Evolutionary conservation across 1,140 invertebrate genomes (phyloP).

Genomic region (Polyergus mexicanus): DNA sequence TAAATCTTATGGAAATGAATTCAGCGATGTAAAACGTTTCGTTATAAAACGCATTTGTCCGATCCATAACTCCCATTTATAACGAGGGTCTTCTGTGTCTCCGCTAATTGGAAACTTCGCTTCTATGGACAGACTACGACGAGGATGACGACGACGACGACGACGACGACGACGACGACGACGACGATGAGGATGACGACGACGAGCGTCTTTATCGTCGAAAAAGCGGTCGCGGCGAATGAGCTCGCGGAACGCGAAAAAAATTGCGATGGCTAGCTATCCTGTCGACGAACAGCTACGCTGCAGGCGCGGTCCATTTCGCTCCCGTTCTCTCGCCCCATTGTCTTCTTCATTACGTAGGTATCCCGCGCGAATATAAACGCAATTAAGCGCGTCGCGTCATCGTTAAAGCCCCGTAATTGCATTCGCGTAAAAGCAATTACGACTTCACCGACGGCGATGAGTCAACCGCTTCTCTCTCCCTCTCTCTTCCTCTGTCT

Average conservation of each 20-base stretch:
- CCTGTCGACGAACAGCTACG: conserved; percentile 63
- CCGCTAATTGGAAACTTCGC: conserved; percentile 58
- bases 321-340: conserved; percentile 42
- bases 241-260: conserved; percentile 32
- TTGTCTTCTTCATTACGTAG: conserved; percentile 70
- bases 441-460: conserved; percentile 64
- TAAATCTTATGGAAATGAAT: conserved; percentile 61
- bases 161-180: conserved; percentile 16
- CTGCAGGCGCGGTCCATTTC: conserved; percentile 66
- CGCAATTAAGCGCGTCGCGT: conserved; percentile 76
- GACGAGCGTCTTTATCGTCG: conserved; percentile 31
- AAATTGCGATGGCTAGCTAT: conserved; percentile 49
- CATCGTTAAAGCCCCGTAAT: conserved; percentile 67
- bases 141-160: not conserved
- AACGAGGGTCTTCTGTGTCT: conserved; percentile 51
- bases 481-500: too few relatives aligned
- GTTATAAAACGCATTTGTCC: conserved; percentile 58
- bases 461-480: conserved; percentile 55
- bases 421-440: conserved; percentile 66
- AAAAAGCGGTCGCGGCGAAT: conserved; percentile 46
- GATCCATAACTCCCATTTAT: conserved; percentile 54
- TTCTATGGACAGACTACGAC: conserved; percentile 10
- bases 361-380: conserved; percentile 71
- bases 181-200: conserved; percentile 19
- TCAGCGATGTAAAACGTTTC: conserved; percentile 55